Evolutionary conservation across 2,113 vertebrate genomes (phyloP).

Genomic region (Mohoua ochrocephala): DNA sequence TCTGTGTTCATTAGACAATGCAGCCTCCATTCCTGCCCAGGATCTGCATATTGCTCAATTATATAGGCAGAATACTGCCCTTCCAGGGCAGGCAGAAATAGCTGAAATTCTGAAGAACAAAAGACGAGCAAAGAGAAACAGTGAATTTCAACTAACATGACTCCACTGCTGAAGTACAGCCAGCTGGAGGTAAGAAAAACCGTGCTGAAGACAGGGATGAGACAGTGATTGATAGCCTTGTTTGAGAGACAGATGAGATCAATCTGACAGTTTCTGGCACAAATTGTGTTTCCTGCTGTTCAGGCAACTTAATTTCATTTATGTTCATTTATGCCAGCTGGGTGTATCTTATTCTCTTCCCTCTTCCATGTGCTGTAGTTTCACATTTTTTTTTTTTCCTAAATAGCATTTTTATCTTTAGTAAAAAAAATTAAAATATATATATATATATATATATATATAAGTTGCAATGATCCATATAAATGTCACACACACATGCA

Average conservation of each 20-base stretch:
- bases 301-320: slow-evolving; percentile 63
- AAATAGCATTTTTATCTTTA: background rate
- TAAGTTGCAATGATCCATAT: too few relatives aligned
- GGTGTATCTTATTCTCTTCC: background rate
- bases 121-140: background rate
- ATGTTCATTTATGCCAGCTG: slow-evolving; percentile 48
- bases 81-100: background rate
- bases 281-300: slow-evolving; percentile 62
- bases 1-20: background rate
- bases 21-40: background rate
- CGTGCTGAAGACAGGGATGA: background rate
- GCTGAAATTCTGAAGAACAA: background rate
- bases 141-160: slow-evolving; percentile 14
- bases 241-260: slow-evolving; percentile 60
- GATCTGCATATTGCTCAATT: background rate
- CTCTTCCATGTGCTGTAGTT: background rate
- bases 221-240: slow-evolving; percentile 58
- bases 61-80: background rate
- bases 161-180: background rate
- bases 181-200: slow-evolving; percentile 29
- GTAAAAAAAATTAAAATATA: background rate
- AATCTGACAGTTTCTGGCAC: slow-evolving; percentile 44
- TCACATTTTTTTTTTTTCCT: background rate
- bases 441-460: too few relatives aligned
- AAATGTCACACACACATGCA: too few relatives aligned